Evolutionary conservation across 2,797 vertebrate species (phyloP), one percentile per base, ranked within the genome.

Genomic region (Paratrypauchen microcephalus): DNA sequence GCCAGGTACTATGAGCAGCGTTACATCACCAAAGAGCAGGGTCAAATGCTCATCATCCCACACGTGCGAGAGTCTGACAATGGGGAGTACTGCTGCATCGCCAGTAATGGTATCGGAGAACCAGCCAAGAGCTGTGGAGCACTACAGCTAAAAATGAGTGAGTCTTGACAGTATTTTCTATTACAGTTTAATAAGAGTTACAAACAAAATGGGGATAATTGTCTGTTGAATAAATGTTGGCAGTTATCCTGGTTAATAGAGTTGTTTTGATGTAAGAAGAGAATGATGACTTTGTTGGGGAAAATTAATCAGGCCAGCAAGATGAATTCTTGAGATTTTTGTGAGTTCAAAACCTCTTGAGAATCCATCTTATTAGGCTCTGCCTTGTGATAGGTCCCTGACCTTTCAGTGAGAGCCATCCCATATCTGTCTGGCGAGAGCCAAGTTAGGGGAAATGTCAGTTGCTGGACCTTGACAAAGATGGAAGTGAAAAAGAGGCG

Each of bases 91-190:
- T 99, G 97, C 87, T 99, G 98, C 83, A 85, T 91, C 0, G 97
- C 97, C 6, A 94, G 92, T 47, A 99, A 99, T 0, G 95, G 96
- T 0, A 85, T 98, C 0, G 97, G 97, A 72, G 92, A 93, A 0
- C 87, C 95, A 0, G 95, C 93, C 0, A 96, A 96, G 88, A 99
- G 97, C 74, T 99, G 98, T 15, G 98, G 97, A 9, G 98, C 98
- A 5, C 92, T 99, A 66, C 97, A 99, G 90, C 95, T 99, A 28
- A 99, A 99, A 93, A 99, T 99, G 97, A 95, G 98, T 99, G 95
- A 79, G 97, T 96, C 2, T 36, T 36, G 32, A 36, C 32, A 36
- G 32, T 36, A 9, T 36, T 36, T 36, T 36, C 32, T 36, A 9
- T 9, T 2, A 36, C 8, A 36, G 32, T 36, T 36, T 13, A 7